Conservation (phyloP, 2,888 invertebrate genomes). For the Plebejus argus region DNA sequence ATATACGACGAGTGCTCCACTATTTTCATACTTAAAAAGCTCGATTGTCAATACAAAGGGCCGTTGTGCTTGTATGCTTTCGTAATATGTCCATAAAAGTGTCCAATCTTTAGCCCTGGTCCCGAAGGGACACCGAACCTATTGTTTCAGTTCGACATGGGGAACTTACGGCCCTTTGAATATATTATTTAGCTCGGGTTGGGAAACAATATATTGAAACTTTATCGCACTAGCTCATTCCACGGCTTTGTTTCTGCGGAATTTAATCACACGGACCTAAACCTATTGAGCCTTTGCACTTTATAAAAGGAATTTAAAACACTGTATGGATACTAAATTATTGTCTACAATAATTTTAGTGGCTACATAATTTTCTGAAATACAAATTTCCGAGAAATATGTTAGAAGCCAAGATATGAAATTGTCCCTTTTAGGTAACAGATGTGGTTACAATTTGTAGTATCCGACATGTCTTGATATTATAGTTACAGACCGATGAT, state of each 20-base stretch:
- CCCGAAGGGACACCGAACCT: conserved; percentile 19
- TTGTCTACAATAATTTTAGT: no score
- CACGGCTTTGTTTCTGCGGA: neutral
- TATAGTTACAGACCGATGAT: neutral
- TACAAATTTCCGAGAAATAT: neutral
- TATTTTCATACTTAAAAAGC: neutral
- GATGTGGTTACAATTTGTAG: neutral
- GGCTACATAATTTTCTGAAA: neutral
- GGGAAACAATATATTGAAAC: conserved; percentile 28
- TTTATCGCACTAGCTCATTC: conserved; percentile 9
- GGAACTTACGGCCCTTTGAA: conserved; percentile 27
- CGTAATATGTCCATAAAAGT: conserved; percentile 31
- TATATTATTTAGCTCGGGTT: conserved; percentile 30
- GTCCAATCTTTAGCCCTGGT: conserved; percentile 30
- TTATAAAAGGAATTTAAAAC: no score
- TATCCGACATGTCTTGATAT: neutral
- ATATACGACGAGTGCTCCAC: neutral
- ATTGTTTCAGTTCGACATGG: conserved; percentile 27
- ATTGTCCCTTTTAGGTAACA: neutral
- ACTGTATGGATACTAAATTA: no score
- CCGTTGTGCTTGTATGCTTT: conserved; percentile 22
- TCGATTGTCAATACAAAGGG: neutral
- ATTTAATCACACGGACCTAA: neutral
- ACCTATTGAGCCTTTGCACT: no score
- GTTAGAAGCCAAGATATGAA: neutral